Conservation (phyloP, 2,113 vertebrate species). For the Ibidorhyncha struthersii region DNA sequence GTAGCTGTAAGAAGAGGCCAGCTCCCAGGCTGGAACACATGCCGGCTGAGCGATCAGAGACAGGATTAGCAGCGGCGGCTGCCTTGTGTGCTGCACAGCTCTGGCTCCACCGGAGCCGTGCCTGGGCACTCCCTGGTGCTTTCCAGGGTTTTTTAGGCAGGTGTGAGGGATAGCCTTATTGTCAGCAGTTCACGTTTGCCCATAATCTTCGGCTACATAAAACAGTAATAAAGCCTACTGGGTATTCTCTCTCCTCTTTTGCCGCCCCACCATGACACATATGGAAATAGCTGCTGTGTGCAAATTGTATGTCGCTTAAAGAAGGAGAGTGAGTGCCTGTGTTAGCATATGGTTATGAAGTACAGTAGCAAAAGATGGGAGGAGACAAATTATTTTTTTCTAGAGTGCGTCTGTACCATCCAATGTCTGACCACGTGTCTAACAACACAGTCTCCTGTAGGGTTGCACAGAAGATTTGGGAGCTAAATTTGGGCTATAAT, state of each 20-base stretch:
- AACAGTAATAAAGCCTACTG: background rate
- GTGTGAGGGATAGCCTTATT: background rate
- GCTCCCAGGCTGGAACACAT: background rate
- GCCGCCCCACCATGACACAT: too few species aligned
- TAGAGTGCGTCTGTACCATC: background rate
- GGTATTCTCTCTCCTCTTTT: background rate
- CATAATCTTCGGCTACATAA: background rate
- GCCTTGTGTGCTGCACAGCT: background rate
- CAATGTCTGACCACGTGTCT: background rate
- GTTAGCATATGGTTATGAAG: background rate
- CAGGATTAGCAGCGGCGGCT: background rate
- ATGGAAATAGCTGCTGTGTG: background rate
- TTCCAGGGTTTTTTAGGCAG: background rate
- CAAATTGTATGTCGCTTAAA: background rate
- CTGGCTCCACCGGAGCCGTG: fast-evolving
- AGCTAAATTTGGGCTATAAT: background rate
- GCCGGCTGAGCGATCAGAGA: fast-evolving
- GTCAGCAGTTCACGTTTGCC: background rate
- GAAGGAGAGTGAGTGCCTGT: background rate
- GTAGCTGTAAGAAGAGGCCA: background rate
- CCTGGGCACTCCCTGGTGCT: background rate
- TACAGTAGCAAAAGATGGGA: background rate
- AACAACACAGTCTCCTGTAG: background rate
- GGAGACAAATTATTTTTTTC: background rate
- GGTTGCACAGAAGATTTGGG: background rate